Evolutionary conservation across 1,140 invertebrate species (phyloP).

Genomic region (Pachypeltis micranthus): DNA sequence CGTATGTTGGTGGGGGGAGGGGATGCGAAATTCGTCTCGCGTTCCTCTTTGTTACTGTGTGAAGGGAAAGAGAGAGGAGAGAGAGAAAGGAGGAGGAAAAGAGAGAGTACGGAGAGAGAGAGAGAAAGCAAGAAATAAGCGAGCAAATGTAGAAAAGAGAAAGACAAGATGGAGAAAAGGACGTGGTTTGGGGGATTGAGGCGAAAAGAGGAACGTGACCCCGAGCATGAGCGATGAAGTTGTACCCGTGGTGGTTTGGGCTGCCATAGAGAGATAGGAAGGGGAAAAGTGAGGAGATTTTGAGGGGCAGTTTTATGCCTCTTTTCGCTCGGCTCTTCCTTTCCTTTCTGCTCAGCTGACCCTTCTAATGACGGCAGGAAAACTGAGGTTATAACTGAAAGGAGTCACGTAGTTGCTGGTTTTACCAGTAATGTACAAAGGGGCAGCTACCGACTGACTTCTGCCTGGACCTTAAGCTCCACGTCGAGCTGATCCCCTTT

Average conservation of each 20-base stretch:
- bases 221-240: neutral
- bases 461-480: too few relatives aligned
- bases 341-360: neutral
- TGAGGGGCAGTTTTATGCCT: too few relatives aligned
- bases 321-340: too few relatives aligned
- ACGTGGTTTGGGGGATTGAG: neutral
- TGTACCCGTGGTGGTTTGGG: too few relatives aligned
- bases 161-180: too few relatives aligned
- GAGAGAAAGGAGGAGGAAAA: neutral
- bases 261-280: neutral
- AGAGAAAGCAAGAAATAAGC: neutral
- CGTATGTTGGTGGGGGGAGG: too few relatives aligned
- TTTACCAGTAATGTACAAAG: neutral
- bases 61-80: neutral
- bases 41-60: too few relatives aligned
- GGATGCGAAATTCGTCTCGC: too few relatives aligned
- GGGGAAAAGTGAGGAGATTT: too few relatives aligned
- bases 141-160: too few relatives aligned
- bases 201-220: constrained; percentile 1
- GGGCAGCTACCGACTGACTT: neutral
- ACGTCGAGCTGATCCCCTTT: neutral
- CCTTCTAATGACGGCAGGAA: constrained; percentile 3
- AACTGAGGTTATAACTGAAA: neutral
- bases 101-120: neutral
- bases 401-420: constrained; percentile 5